These are phyloP conservation scores for Drosophila peninsularis DNA, from an alignment of 2,888 invertebrate species.

Conservation along the genomic window DNA sequence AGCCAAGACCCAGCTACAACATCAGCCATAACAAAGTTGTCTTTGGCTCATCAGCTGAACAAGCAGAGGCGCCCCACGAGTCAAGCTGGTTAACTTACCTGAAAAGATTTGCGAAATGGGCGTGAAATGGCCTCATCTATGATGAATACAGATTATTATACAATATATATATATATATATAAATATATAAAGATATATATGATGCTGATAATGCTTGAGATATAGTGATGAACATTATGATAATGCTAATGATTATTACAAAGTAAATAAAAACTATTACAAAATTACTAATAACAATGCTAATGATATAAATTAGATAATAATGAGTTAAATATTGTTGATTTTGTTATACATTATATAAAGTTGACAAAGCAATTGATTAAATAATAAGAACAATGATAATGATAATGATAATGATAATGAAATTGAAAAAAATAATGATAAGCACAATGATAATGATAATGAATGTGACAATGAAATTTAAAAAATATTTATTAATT, in stretches of 20 bases:
- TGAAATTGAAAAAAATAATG: no score
- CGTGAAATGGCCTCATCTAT: conserved; percentile 39
- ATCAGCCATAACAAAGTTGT: conserved; percentile 2
- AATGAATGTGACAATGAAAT: no score
- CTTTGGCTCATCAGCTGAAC: conserved; percentile 23
- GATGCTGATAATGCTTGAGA: neutral
- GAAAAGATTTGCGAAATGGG: conserved; percentile 43
- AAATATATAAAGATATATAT: no score
- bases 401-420: no score
- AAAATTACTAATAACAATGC: neutral
- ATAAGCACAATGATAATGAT: no score
- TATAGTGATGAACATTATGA: neutral
- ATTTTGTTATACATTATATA: no score
- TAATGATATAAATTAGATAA: neutral
- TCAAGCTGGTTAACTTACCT: conserved; percentile 40
- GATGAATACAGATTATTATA: no score
- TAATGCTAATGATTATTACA: neutral
- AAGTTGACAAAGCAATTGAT: no score
- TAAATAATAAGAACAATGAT: no score
- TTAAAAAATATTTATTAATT: no score
- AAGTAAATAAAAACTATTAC: neutral
- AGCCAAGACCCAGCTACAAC: conserved; percentile 1
- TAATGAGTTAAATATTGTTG: neutral
- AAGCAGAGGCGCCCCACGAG: conserved; percentile 19
- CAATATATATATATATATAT: no score